phyloP scores from a whole-genome alignment of 1,140 invertebrate genomes.

The Lamellibrachia luymesi region DNA sequence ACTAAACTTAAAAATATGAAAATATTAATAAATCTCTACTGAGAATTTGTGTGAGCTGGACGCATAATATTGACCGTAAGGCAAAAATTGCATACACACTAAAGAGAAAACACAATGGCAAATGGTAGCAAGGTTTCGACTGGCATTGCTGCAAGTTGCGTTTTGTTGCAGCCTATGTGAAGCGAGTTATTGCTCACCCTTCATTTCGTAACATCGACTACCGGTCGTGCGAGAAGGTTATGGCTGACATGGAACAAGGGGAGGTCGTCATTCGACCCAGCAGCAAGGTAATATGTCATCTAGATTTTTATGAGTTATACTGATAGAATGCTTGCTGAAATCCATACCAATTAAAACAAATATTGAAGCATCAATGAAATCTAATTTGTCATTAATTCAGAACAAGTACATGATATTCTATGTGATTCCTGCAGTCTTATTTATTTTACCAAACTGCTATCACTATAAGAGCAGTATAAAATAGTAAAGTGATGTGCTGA shows the following conservation, averaged over 20 bases:
- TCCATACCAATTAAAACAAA: not conserved
- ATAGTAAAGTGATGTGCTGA: no score
- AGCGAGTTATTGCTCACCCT: constrained; percentile 95
- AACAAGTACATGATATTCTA: no score
- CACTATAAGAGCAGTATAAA: no score
- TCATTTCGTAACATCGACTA: constrained; percentile 96
- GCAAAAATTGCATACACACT: not conserved
- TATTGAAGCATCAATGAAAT: no score
- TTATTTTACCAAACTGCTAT: no score
- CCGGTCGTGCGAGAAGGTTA: constrained; percentile 85
- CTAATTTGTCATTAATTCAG: no score
- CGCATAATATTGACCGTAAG: not conserved
- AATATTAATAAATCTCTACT: no score
- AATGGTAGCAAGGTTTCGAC: not conserved
- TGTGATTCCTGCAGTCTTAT: no score
- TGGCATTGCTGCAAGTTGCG: not conserved
- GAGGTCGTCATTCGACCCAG: constrained; percentile 95
- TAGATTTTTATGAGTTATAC: not conserved
- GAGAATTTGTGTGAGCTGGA: not conserved
- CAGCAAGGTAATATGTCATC: constrained; percentile 69
- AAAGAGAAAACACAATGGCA: not conserved
- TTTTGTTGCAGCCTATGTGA: constrained; percentile 64
- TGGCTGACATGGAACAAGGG: constrained; percentile 90
- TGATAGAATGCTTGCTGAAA: not conserved
- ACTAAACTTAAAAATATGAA: no score